Conservation (phyloP, 1,140 invertebrate genomes). For the Temnothorax longispinosus region DNA sequence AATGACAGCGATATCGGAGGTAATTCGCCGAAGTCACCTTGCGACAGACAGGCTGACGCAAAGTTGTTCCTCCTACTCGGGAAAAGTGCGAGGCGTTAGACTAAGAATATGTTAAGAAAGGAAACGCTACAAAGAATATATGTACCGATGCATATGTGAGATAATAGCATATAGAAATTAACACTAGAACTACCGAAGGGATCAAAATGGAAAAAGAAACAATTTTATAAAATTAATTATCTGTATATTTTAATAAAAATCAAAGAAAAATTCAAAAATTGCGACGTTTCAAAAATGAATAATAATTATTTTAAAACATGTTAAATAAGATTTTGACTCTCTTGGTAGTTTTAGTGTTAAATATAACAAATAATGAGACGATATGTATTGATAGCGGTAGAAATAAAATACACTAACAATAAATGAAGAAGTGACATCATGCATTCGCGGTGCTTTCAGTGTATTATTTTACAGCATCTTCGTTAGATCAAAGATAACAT, state of each 20-base stretch:
- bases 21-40: conserved; percentile 67
- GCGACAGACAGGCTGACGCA: neutral
- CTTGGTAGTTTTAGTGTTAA: too few relatives aligned
- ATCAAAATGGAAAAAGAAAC: too few relatives aligned
- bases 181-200: too few relatives aligned
- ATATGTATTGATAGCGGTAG: neutral
- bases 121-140: neutral
- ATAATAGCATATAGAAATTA: neutral
- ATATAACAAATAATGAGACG: neutral
- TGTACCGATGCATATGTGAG: neutral
- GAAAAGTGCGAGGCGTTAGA: neutral
- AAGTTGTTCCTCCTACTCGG: neutral
- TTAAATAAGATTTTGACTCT: too few relatives aligned
- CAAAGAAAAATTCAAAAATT: too few relatives aligned
- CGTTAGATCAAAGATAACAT: neutral
- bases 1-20: conserved; percentile 78
- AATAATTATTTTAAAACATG: too few relatives aligned
- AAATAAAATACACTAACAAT: neutral
- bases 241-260: neutral
- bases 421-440: neutral
- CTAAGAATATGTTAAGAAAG: neutral
- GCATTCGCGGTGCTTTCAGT: neutral
- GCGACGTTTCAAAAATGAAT: too few relatives aligned
- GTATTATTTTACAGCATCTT: neutral
- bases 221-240: too few relatives aligned